Evolutionary conservation across 2,797 vertebrate genomes (phyloP), one percentile per base, ranked within the genome.

Genomic region (Nyctibius grandis): DNA sequence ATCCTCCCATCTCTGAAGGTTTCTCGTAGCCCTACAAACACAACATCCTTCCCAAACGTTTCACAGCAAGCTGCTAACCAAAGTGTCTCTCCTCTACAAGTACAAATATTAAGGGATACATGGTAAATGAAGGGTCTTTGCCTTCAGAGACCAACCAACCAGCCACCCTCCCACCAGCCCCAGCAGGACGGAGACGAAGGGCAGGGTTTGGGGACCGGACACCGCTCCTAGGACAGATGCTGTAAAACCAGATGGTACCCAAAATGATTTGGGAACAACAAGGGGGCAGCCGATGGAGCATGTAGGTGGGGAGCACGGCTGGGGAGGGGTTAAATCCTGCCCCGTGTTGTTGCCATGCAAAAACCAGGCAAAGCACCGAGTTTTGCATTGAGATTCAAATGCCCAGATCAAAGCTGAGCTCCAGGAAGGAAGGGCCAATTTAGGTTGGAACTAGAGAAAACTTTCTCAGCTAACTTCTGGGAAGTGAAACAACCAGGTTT

Each of bases 381-480:
- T 60, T 93, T 50, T 88, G 90, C 85, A 64, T 57, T 77, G 90
- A 87, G 83, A 96, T 95, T 95, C 91, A 94, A 96, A 90, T 60
- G 83, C 89, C 83, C 77, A 50, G 95, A 95, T 96, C 95, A 96
- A 96, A 96, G 96, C 94, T 13, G 67, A 94, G 74, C 89, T 95
- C 79, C 91, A 82, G 96, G 96, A 96, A 95, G 94, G 93, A 96
- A 94, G 51, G 75, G 77, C 69, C 88, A 87, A 90, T 96, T 97
- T 86, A 88, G 85, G 80, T 53, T 97, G 95, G 95, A 97, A 94
- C 54, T 89, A 73, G 85, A 88, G 69, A 78, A 89, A 86, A 86
- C 88, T 93, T 95, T 97, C 96, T 95, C 92, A 85, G 95, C 93
- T 86, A 79, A 74, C 94, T 96, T 95, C 85, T 96, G 96, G 96